phyloP scores from a whole-genome alignment of 2,113 vertebrate genomes.

The Neofelis nebulosa region DNA sequence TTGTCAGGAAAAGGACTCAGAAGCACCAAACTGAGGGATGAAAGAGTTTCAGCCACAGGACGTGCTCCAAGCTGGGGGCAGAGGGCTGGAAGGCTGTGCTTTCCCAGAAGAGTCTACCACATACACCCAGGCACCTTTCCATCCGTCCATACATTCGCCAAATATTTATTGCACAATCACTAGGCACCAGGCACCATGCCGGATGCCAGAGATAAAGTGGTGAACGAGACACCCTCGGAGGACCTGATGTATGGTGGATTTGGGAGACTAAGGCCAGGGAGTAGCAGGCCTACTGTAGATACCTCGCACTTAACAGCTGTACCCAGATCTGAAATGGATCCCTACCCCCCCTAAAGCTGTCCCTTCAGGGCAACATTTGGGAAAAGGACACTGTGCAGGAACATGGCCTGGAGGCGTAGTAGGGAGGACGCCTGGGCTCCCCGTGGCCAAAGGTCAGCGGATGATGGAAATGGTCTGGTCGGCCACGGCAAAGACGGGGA shows the following conservation, averaged over 20 bases:
- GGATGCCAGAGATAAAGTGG: background rate
- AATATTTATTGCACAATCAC: background rate
- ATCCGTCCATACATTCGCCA: background rate
- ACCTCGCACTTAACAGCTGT: background rate
- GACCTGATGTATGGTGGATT: background rate
- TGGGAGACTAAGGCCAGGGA: background rate
- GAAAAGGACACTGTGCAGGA: background rate
- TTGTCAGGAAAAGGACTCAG: background rate
- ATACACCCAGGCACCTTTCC: background rate
- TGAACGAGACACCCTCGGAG: background rate
- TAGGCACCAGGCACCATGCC: background rate
- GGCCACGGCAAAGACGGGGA: constrained; percentile 91
- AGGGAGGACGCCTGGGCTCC: background rate
- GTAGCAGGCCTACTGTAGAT: background rate
- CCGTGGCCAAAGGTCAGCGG: constrained; percentile 55
- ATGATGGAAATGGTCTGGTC: constrained; percentile 87
- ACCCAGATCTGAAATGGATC: background rate
- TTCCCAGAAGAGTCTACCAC: background rate
- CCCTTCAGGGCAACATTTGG: background rate
- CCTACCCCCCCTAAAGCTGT: background rate
- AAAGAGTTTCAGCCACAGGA: background rate
- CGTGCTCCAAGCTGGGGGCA: no score
- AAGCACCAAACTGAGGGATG: background rate
- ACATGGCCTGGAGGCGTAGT: background rate
- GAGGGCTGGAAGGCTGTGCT: background rate